phyloP scores from a whole-genome alignment of 2,888 invertebrate species.

The Pseudoips prasinana region DNA sequence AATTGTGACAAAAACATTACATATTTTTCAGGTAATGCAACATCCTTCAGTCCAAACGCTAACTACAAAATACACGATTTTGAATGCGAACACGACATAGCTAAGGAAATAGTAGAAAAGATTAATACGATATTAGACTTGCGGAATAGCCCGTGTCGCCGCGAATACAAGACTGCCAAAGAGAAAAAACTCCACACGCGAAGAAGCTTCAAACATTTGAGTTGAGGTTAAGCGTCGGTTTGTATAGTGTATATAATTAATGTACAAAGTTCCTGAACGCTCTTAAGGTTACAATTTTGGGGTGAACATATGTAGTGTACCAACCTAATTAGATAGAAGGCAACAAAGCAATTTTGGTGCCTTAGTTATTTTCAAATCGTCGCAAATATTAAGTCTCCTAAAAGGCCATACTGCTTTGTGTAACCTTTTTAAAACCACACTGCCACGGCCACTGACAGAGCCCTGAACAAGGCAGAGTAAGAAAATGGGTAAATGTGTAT shows the following conservation, averaged over 20 bases:
- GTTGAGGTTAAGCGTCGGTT: slow-evolving; percentile 37
- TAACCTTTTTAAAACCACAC: too few species aligned
- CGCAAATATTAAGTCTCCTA: too few species aligned
- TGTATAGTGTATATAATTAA: background rate
- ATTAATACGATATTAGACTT: slow-evolving; percentile 93
- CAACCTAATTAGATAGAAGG: too few species aligned
- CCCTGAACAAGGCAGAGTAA: too few species aligned
- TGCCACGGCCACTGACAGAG: too few species aligned
- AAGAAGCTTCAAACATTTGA: slow-evolving; percentile 79
- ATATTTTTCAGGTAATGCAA: slow-evolving; percentile 6
- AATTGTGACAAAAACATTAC: too few species aligned
- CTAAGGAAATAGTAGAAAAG: slow-evolving; percentile 93
- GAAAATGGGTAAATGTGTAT: too few species aligned
- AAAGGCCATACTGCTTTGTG: too few species aligned
- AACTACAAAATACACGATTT: slow-evolving; percentile 94
- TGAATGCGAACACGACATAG: slow-evolving; percentile 88
- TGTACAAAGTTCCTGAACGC: slow-evolving; percentile 33
- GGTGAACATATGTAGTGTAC: too few species aligned
- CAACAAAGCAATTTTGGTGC: too few species aligned
- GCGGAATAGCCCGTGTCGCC: slow-evolving; percentile 88
- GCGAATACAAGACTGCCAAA: slow-evolving; percentile 90
- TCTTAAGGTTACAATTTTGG: too few species aligned
- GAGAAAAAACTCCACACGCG: slow-evolving; percentile 86
- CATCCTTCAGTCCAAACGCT: slow-evolving; percentile 58
- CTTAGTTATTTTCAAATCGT: too few species aligned